Conservation (phyloP, 1,140 invertebrate genomes). For the Stenopsyche tienmushanensis region DNA sequence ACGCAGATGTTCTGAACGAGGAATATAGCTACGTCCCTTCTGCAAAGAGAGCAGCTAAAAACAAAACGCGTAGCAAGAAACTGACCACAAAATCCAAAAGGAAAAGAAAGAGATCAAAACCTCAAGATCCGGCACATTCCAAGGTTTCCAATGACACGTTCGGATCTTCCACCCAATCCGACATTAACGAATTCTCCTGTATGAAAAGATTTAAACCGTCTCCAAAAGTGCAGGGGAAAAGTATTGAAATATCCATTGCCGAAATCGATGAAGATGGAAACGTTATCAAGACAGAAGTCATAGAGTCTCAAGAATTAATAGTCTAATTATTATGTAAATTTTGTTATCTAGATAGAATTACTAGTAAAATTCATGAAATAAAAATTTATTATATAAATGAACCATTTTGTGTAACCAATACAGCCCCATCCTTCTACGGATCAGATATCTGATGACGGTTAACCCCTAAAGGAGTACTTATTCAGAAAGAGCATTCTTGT, state of each 20-base stretch:
- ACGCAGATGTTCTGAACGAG: not conserved
- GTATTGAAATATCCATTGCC: conserved; percentile 38
- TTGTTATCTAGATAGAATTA: too few species aligned
- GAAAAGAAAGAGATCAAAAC: not conserved
- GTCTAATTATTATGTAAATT: not conserved
- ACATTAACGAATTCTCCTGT: conserved; percentile 7
- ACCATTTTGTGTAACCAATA: too few species aligned
- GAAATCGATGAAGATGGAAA: conserved; percentile 36
- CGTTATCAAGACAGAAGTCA: conserved; percentile 32
- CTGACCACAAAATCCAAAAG: not conserved
- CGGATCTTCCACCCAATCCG: not conserved
- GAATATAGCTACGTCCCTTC: not conserved
- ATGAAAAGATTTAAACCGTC: conserved; percentile 10
- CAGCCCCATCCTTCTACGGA: too few species aligned
- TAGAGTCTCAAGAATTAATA: conserved; percentile 33
- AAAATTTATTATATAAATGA: too few species aligned
- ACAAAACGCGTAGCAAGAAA: not conserved
- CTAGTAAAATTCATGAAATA: too few species aligned
- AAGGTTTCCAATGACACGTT: too few species aligned
- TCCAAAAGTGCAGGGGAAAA: not conserved
- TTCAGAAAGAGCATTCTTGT: too few species aligned
- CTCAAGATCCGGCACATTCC: not conserved
- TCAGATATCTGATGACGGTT: too few species aligned
- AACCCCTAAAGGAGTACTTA: too few species aligned
- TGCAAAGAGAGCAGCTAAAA: not conserved